Conservation (phyloP, 2,888 invertebrate species). For the Ormyrus thymus region DNA sequence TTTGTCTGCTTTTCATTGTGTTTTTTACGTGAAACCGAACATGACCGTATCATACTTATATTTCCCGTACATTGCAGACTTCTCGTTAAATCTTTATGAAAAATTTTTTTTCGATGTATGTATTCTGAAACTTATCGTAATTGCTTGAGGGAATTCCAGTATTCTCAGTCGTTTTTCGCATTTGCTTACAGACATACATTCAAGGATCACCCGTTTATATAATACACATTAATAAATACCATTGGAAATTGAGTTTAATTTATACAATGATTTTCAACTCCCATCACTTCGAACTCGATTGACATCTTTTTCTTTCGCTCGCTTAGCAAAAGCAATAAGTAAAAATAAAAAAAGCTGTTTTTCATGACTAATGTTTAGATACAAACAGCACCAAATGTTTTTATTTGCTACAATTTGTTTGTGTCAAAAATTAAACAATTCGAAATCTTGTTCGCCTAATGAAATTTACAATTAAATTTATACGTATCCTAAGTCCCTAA, state of each 20-base stretch:
- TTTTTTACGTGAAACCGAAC: constrained; percentile 40
- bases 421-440: constrained; percentile 28
- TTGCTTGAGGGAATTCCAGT: constrained; percentile 51
- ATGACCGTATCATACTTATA: constrained; percentile 23
- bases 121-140: constrained; percentile 50
- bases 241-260: constrained; percentile 43
- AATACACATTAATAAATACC: constrained; percentile 46
- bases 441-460: constrained; percentile 35
- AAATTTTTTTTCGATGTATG: constrained; percentile 50
- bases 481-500: constrained; percentile 54
- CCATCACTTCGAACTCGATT: constrained; percentile 34
- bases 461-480: constrained; percentile 46
- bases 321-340: constrained; percentile 44
- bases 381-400: constrained; percentile 49
- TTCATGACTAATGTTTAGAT: constrained; percentile 38
- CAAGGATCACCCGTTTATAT: constrained; percentile 26
- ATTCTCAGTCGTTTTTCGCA: constrained; percentile 48
- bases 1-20: constrained; percentile 7
- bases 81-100: constrained; percentile 31
- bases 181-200: constrained; percentile 8
- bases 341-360: constrained; percentile 49
- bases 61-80: constrained; percentile 38
- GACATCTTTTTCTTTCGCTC: constrained; percentile 22
- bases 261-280: constrained; percentile 26
- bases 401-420: constrained; percentile 15